phyloP scores from a whole-genome alignment of 2,113 vertebrate genomes.

The Pelvicachromis taeniatus region DNA sequence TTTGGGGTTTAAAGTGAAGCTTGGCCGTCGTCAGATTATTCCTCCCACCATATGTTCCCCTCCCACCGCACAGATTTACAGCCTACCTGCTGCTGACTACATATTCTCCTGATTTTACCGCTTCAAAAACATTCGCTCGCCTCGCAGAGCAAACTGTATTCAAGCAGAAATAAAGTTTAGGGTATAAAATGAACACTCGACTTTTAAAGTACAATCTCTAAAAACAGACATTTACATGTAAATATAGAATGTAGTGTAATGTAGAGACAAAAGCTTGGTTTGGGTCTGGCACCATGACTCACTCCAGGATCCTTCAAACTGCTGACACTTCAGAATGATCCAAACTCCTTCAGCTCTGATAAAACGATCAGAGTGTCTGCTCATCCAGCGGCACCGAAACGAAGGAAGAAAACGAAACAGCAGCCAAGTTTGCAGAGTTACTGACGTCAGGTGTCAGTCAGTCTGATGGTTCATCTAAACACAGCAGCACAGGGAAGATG shows the following conservation, averaged over 20 bases:
- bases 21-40: slow-evolving; percentile 16
- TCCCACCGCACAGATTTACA: background rate
- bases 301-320: background rate
- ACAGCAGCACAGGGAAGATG: background rate
- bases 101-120: background rate
- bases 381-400: background rate
- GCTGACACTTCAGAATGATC: background rate
- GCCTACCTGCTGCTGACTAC: background rate
- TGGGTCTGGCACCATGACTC: background rate
- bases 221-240: background rate
- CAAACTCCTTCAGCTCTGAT: background rate
- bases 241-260: background rate
- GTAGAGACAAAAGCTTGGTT: background rate
- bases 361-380: background rate
- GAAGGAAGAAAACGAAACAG: background rate
- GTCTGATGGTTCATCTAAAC: background rate
- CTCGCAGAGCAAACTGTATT: background rate
- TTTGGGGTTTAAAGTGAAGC: background rate
- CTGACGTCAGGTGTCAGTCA: too few species aligned
- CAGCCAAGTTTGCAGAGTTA: background rate
- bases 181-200: background rate
- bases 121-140: background rate
- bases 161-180: background rate
- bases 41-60: slow-evolving; percentile 21
- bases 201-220: rapidly evolving